phyloP scores from a whole-genome alignment of 2,113 vertebrate genomes.

The Sceloporus undulatus region DNA sequence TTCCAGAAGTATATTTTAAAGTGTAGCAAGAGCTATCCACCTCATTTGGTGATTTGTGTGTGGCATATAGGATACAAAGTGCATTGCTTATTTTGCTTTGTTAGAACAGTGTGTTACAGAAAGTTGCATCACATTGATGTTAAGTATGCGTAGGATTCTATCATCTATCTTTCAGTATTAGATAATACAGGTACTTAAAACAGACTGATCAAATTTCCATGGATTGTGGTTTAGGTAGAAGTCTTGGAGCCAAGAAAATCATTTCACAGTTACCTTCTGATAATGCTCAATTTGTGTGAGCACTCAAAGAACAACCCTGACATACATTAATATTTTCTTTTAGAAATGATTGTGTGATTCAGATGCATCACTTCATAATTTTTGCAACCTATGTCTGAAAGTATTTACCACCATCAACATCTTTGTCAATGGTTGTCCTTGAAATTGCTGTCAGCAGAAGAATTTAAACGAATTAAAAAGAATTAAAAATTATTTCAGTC shows the following conservation, averaged over 20 bases:
- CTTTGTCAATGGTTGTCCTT: neutral
- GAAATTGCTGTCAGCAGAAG: neutral
- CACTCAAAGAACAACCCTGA: neutral
- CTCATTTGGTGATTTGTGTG: neutral
- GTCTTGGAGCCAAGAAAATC: neutral
- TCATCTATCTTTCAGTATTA: neutral
- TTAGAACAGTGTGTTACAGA: neutral
- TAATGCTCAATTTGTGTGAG: neutral
- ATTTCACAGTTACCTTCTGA: neutral
- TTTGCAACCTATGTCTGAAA: neutral
- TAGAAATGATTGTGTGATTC: neutral
- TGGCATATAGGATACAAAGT: neutral
- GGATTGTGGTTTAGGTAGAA: neutral
- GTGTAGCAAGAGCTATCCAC: neutral
- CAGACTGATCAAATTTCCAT: neutral
- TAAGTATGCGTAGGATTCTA: neutral
- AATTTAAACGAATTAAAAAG: neutral
- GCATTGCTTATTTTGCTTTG: neutral
- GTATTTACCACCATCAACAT: neutral
- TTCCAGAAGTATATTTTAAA: neutral
- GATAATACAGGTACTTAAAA: neutral
- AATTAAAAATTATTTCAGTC: neutral
- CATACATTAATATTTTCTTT: neutral
- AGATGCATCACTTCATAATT: neutral
- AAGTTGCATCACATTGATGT: neutral